Percentiles rank a stretch among this genome's conserved stretches.
These are phyloP conservation scores for Drosophila obscura DNA, from an alignment of 1,140 invertebrate species.

Conservation along the genomic window DNA sequence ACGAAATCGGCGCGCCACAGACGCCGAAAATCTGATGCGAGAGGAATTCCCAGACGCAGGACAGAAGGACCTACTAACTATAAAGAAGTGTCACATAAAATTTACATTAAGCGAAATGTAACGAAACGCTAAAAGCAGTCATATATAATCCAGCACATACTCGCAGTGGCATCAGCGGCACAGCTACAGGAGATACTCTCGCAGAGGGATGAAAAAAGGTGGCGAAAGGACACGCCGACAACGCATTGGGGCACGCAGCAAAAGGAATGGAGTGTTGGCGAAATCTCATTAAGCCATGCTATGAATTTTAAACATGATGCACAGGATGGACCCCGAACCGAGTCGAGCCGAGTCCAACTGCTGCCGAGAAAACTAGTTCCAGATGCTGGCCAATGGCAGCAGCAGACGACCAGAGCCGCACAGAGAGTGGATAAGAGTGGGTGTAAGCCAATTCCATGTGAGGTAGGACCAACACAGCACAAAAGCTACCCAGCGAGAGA, in stretches of 20 bases:
- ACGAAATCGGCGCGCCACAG: constrained; percentile 29
- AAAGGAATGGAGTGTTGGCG: neutral
- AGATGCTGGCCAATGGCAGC: constrained; percentile 66
- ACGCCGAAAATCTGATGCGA: constrained; percentile 23
- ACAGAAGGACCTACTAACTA: constrained; percentile 42
- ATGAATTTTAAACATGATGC: constrained; percentile 82
- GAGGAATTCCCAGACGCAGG: constrained; percentile 27
- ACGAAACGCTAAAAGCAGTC: constrained; percentile 67
- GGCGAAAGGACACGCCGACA: constrained; percentile 8
- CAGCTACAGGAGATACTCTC: neutral
- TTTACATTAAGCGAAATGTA: constrained; percentile 64
- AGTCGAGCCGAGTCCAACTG: constrained; percentile 53
- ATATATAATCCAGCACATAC: constrained; percentile 73
- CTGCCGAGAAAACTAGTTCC: constrained; percentile 45
- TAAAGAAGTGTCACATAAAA: constrained; percentile 75
- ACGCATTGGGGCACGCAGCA: constrained; percentile 53
- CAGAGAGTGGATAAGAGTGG: constrained; percentile 16
- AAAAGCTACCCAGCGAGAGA: constrained; percentile 31
- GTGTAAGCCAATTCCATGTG: constrained; percentile 53
- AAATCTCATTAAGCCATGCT: constrained; percentile 78
- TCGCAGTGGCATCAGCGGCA: constrained; percentile 18
- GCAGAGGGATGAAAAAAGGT: constrained; percentile 10
- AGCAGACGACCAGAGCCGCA: constrained; percentile 28
- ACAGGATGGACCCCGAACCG: constrained; percentile 33
- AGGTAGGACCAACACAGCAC: constrained; percentile 61